Evolutionary conservation across 2,888 invertebrate species (phyloP).

Genomic region (Drosophila pegasa): DNA sequence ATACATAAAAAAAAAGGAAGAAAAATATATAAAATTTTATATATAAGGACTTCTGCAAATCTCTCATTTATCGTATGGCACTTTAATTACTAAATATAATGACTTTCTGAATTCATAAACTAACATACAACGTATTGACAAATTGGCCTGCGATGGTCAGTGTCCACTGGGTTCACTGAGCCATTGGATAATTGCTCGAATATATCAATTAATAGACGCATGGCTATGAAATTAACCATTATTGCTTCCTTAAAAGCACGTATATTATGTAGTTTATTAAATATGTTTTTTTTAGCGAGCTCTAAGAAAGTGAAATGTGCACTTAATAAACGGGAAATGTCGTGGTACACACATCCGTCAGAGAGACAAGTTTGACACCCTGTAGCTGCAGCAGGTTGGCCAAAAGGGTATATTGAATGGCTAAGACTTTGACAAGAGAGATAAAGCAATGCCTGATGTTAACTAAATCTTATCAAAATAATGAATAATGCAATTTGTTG

Average conservation of each 20-base stretch:
- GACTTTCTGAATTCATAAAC: no score
- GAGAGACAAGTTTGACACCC: constrained; percentile 26
- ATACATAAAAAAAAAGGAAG: no score
- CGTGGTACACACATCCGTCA: constrained; percentile 10
- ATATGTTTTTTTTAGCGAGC: constrained; percentile 31
- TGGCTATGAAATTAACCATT: constrained; percentile 12
- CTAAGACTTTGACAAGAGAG: not conserved
- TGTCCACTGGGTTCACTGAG: constrained; percentile 8
- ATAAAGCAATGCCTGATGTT: no score
- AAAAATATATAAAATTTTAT: no score
- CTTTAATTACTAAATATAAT: no score
- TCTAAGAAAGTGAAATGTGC: constrained; percentile 36
- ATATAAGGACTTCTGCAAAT: no score
- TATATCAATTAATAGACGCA: constrained; percentile 3
- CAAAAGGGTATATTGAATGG: not conserved
- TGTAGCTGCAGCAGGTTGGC: not conserved
- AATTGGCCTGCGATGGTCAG: constrained; percentile 7
- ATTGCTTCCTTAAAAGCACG: constrained; percentile 7
- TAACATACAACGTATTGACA: not conserved
- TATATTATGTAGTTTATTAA: constrained; percentile 11
- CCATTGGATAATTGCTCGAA: constrained; percentile 11
- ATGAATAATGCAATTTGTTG: not conserved
- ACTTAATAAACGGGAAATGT: constrained; percentile 42
- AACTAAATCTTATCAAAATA: not conserved
- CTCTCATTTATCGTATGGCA: no score